Base-by-base conservation (phyloP, 1,140 invertebrate species). In the Drosophila nannoptera region DNA sequence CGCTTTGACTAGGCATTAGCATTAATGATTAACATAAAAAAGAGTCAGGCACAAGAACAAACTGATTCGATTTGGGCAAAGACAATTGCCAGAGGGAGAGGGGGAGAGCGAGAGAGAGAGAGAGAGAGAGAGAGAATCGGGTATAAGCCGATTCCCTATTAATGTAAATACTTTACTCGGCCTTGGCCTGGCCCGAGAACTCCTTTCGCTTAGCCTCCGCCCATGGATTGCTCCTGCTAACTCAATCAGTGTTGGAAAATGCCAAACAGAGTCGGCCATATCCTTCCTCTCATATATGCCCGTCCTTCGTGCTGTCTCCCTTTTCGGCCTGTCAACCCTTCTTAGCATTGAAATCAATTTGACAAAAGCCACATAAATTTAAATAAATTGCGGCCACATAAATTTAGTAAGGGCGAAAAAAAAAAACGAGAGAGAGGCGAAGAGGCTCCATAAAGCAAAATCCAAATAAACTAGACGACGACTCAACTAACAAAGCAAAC, bases 321-420 rank as follows among this genome's bases (percentile, higher is more conserved):
- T 66, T 35, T 75, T 83, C 75, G 75, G 73, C 80, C 78, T 84
- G 78, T 84, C 76, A 80, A 83, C 80, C 78, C 78, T 80, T 84
- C 72, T 83, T 80, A 80, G 69, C 78, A 78, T 83, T 83, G 78
- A 83, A 83, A 83, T 83, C 78, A 83, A 83, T 83, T 83, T 83
- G 78, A 84, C 78, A 83, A 84, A 83, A 83, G 75, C 78, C 78
- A 83, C 78, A 83, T 83, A 83, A 83, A 83, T 83, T 83, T 83
- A 80, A 83, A 83, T 83, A 83, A 83, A 83, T 83, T 80, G 78
- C 78, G 76, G 80, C 69, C 76, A 83, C 78, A 83, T 83, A 84
- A 84, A 83, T 83, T 76, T 73, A 76, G 78, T 80, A 33, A 45
- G 32, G 38, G n/a, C 43, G 40, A 54, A 49, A 40, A 42, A 38